Evolutionary conservation across 2,797 vertebrate species (phyloP), one percentile per base, ranked within the genome.

Genomic region (Zenarchopterus dispar): DNA sequence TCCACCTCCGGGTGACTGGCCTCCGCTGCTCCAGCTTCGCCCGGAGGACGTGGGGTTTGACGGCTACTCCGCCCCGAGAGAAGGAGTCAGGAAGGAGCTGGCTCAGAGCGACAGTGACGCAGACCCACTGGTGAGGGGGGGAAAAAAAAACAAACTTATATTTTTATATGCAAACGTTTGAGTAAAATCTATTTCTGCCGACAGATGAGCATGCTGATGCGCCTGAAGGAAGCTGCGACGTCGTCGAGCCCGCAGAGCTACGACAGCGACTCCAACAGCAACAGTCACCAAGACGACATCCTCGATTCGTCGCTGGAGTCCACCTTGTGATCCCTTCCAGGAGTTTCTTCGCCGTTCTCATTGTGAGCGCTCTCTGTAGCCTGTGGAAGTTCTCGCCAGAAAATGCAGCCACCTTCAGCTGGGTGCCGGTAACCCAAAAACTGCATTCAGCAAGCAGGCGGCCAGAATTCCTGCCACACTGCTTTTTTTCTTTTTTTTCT

Each of bases 141-240:
- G 18, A 22, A 47, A 24, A 31, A 31, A 31, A 31, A 31, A 8
- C 31, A n/a, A n/a, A n/a, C n/a, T n/a, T n/a, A n/a, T 28, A 24
- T 6, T 1, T 5, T 5, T 6, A 8, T 4, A 28, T 1, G 28
- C 54, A 3, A 13, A 5, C 2, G 24, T n/a, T 26, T n/a, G 19
- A 18, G 8, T 15, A 0, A 6, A 6, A 24, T 17, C 47, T 44
- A 8, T 63, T 46, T 58, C 28, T 49, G 22, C 41, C 24, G 4
- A 24, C 89, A 99, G 98, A 97, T 99, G 96, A 99, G 96, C 84
- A 99, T 99, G 98, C 87, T 99, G 31, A 97, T 99, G 96, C 91
- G 97, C 45, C 94, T 99, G 58, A 98, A 99, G 84, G 98, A 99
- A 75, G 98, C 98, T 0, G 97, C 98, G 21, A 98, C 95, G 68